These are phyloP conservation scores for Chydorus sphaericus DNA, from an alignment of 2,888 invertebrate species.

Conservation along the genomic window DNA sequence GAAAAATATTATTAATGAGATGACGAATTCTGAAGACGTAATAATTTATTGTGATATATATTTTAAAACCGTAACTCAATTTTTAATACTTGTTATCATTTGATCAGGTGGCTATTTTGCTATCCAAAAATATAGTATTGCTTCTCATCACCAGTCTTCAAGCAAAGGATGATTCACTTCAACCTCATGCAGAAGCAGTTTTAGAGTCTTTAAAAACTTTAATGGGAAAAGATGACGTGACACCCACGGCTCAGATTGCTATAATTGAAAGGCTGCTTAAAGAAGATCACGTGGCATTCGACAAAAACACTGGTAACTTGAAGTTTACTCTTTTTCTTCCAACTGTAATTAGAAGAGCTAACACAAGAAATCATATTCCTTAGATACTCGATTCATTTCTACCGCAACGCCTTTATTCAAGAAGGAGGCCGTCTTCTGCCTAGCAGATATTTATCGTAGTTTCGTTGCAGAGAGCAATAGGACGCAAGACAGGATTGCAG, in stretches of 20 bases:
- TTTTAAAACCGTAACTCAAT: no score
- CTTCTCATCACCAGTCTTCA: background rate
- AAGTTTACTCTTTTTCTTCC: no score
- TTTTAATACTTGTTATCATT: no score
- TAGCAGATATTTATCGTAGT: slow-evolving; percentile 1
- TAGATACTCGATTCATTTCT: slow-evolving; percentile 2
- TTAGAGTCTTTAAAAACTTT: background rate
- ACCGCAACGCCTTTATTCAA: background rate
- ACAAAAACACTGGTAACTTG: slow-evolving; percentile 44
- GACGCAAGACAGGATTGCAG: slow-evolving; percentile 10
- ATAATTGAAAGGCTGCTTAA: slow-evolving; percentile 48
- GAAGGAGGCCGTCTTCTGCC: background rate
- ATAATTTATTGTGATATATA: no score
- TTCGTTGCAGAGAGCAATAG: background rate
- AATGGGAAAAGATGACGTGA: slow-evolving; percentile 35
- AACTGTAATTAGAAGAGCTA: no score
- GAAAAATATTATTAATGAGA: background rate
- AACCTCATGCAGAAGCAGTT: background rate
- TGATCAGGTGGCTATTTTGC: slow-evolving; percentile 1
- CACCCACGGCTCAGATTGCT: slow-evolving; percentile 38
- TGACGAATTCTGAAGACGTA: no score
- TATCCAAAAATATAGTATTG: background rate
- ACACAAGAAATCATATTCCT: background rate
- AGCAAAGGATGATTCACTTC: background rate
- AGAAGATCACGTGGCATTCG: slow-evolving; percentile 53